Evolutionary conservation across 2,888 invertebrate species (phyloP).

Genomic region (Carterocephalus palaemon): DNA sequence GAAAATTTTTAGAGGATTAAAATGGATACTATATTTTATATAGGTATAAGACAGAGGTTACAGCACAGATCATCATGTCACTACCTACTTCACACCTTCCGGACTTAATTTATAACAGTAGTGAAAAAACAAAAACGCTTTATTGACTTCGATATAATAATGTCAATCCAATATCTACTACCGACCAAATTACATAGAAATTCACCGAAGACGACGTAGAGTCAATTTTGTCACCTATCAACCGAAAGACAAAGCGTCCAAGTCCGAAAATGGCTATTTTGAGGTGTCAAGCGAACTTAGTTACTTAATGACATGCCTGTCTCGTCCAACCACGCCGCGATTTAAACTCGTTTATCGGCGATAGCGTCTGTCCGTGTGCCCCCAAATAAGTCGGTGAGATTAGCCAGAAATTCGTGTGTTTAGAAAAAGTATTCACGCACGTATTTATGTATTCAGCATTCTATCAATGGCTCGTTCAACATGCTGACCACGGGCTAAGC

Average conservation of each 20-base stretch:
- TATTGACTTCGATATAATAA: conserved; percentile 52
- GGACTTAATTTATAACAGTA: conserved; percentile 40
- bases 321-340: conserved; percentile 59
- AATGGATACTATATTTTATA: no score
- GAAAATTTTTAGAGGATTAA: no score
- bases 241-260: conserved; percentile 33
- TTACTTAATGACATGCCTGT: conserved; percentile 61
- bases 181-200: conserved; percentile 33
- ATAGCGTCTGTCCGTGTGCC: conserved; percentile 52
- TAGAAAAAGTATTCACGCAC: conserved; percentile 37
- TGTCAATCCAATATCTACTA: conserved; percentile 47
- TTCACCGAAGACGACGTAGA: conserved; percentile 13
- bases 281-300: conserved; percentile 34
- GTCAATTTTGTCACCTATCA: conserved; percentile 36
- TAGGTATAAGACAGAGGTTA: no score
- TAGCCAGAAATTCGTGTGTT: conserved; percentile 43
- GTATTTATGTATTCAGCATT: conserved; percentile 37
- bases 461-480: conserved; percentile 20
- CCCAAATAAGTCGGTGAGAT: conserved; percentile 51
- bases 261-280: conserved; percentile 16
- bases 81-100: no score
- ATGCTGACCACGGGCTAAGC: conserved; percentile 1
- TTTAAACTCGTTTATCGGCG: conserved; percentile 69
- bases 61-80: no score
- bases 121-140: conserved; percentile 45